These are phyloP conservation scores for Mesochorus sp. DNA, from an alignment of 2,888 invertebrate genomes.

Conservation along the genomic window DNA sequence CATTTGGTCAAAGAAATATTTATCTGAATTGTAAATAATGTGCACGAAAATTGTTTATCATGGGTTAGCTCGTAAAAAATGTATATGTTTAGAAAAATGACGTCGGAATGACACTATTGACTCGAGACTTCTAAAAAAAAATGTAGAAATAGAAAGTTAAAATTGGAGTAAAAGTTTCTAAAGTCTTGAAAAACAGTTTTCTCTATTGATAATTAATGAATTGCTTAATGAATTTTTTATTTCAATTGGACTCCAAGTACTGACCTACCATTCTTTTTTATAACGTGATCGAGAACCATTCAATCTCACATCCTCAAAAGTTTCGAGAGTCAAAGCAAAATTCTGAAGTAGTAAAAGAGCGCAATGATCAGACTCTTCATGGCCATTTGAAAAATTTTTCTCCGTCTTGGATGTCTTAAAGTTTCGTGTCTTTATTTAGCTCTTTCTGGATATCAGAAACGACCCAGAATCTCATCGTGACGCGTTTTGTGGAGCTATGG, in stretches of 20 bases:
- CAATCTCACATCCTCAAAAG: neutral
- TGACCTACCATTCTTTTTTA: neutral
- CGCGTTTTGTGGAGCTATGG: slow-evolving; percentile 57
- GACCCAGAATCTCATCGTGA: slow-evolving; percentile 61
- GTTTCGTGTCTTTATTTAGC: neutral
- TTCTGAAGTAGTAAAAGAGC: slow-evolving; percentile 11
- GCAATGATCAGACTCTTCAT: slow-evolving; percentile 3
- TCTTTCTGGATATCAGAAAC: slow-evolving; percentile 54
- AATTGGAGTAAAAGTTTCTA: too few relatives aligned
- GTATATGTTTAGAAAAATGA: neutral
- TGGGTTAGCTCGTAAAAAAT: slow-evolving; percentile 3
- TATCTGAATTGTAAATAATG: slow-evolving; percentile 18
- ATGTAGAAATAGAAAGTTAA: too few relatives aligned
- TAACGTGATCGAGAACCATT: neutral
- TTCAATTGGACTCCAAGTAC: too few relatives aligned
- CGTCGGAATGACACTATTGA: neutral
- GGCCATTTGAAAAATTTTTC: slow-evolving; percentile 42
- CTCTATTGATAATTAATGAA: too few relatives aligned
- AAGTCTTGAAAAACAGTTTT: too few relatives aligned
- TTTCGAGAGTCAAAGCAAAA: neutral
- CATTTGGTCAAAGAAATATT: slow-evolving; percentile 46
- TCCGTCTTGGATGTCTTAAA: neutral
- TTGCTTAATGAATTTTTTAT: too few relatives aligned
- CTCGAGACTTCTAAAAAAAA: too few relatives aligned
- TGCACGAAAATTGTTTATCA: slow-evolving; percentile 21